Conservation (phyloP, 2,113 vertebrate species). For the Marcusenius ussheri region DNA sequence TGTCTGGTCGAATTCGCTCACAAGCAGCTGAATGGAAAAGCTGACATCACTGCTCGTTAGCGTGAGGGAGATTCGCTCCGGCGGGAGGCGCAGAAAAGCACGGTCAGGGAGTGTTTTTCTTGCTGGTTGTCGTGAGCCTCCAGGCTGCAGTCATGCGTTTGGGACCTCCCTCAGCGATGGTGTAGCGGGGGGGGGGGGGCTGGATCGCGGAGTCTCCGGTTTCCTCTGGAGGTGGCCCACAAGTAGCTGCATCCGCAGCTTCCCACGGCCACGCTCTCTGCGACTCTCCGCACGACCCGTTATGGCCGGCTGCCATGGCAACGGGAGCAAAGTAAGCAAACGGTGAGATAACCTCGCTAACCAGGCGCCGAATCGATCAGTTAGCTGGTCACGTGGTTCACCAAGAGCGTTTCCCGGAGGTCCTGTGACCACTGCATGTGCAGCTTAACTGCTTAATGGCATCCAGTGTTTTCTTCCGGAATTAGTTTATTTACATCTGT, state of each 20-base stretch:
- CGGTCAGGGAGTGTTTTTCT: neutral
- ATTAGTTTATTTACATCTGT: neutral
- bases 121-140: neutral
- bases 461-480: neutral
- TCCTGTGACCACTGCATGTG: neutral
- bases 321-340: neutral
- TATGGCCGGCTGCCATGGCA: neutral
- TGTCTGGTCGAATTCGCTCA: neutral
- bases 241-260: neutral
- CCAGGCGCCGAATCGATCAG: neutral
- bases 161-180: neutral
- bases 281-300: neutral
- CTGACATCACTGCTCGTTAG: neutral
- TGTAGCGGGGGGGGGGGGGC: neutral
- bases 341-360: neutral
- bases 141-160: neutral
- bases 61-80: neutral
- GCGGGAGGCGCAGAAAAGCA: neutral
- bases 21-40: neutral
- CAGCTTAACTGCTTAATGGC: neutral
- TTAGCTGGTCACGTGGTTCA: neutral
- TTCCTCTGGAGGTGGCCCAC: neutral
- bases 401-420: neutral
- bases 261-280: neutral
- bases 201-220: neutral